Evolutionary conservation across 92 coral and sea anemone genomes (phyloP).

Genomic region (Epizoanthus illoricatus): DNA sequence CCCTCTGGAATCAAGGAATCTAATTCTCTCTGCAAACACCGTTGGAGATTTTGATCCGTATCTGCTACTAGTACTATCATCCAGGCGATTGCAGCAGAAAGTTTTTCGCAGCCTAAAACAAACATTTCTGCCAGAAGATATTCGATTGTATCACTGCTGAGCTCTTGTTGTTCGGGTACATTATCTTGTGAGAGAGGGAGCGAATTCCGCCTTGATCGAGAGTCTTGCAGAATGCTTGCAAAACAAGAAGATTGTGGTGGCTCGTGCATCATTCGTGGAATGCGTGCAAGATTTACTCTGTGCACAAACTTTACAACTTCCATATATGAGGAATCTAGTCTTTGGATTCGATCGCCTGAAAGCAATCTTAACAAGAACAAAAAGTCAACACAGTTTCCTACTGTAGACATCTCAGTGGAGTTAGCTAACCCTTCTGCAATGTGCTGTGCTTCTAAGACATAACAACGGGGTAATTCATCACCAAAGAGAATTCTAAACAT

Average conservation of each 20-base stretch:
- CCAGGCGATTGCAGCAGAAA: slow-evolving; percentile 23
- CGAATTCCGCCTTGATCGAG: slow-evolving; percentile 33
- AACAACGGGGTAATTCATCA: slow-evolving; percentile 22
- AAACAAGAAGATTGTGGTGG: background rate
- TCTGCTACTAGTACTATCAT: background rate
- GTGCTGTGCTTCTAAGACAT: slow-evolving; percentile 15
- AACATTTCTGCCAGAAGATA: slow-evolving; percentile 30
- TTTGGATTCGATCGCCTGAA: slow-evolving; percentile 11
- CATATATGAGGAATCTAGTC: background rate
- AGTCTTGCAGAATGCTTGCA: slow-evolving; percentile 29
- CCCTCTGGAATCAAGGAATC: slow-evolving; percentile 11
- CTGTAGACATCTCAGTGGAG: slow-evolving; percentile 5
- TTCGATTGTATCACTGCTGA: slow-evolving; percentile 6
- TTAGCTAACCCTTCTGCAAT: slow-evolving; percentile 12
- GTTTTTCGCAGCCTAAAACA: slow-evolving; percentile 9
- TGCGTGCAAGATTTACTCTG: background rate
- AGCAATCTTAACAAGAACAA: slow-evolving; percentile 11
- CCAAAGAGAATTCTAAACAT: slow-evolving; percentile 30
- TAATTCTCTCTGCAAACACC: slow-evolving; percentile 25
- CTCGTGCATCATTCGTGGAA: background rate
- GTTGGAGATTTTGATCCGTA: slow-evolving; percentile 31
- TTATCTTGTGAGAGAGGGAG: slow-evolving; percentile 36
- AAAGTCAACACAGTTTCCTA: slow-evolving; percentile 27
- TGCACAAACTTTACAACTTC: slow-evolving; percentile 21
- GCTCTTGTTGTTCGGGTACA: slow-evolving; percentile 30